Conservation (phyloP, 2,113 vertebrate species). For the Silurus glanis region DNA sequence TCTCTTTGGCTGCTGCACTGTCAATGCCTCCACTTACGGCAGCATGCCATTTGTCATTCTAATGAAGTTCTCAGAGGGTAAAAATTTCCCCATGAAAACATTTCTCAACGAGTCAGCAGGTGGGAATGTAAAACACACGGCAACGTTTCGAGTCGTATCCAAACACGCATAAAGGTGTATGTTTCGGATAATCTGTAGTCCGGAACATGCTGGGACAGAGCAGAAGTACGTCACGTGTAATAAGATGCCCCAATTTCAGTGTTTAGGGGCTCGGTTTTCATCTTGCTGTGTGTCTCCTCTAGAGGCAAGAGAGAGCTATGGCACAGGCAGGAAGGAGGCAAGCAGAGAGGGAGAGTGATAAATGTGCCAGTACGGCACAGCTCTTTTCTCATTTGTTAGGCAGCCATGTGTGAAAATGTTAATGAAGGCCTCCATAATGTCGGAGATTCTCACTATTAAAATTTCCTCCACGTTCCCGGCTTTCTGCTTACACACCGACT, state of each 20-base stretch:
- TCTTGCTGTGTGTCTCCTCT: constrained; percentile 8
- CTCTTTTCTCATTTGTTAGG: constrained; percentile 92
- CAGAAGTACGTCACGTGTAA: not conserved
- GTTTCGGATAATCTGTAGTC: not conserved
- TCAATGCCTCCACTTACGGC: constrained; percentile 74
- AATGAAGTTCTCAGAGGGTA: constrained; percentile 76
- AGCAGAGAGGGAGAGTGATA: constrained; percentile 60
- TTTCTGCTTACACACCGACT: constrained; percentile 80
- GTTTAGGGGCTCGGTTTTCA: constrained; percentile 7
- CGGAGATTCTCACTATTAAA: constrained; percentile 84
- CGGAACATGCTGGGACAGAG: not conserved
- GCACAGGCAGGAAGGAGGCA: constrained; percentile 26
- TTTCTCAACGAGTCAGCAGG: constrained; percentile 75
- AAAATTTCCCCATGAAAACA: constrained; percentile 71
- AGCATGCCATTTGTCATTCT: constrained; percentile 77
- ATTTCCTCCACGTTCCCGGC: constrained; percentile 84
- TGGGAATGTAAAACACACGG: constrained; percentile 69
- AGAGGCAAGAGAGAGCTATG: constrained; percentile 25
- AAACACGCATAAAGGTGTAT: not conserved
- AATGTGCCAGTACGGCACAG: constrained; percentile 80
- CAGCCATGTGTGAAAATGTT: constrained; percentile 97
- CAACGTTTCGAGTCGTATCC: constrained; percentile 64
- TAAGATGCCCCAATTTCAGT: not conserved
- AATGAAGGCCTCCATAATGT: constrained; percentile 93
- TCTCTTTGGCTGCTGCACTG: constrained; percentile 70